Conservation (phyloP, 2,113 vertebrate genomes). For the Butorides virescens region DNA sequence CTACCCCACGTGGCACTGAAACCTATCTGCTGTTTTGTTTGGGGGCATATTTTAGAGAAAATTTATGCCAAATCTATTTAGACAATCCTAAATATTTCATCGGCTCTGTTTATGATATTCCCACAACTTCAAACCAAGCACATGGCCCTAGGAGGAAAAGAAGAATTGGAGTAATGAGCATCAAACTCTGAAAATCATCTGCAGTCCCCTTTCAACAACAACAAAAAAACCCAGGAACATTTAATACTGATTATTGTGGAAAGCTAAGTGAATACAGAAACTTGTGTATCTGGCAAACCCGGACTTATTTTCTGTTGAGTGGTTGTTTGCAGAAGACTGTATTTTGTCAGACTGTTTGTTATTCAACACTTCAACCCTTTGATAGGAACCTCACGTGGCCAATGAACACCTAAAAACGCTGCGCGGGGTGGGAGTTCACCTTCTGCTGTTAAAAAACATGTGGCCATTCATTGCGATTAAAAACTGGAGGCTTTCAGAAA, state of each 20-base stretch:
- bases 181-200: not conserved
- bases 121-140: constrained; percentile 17
- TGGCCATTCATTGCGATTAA: not conserved
- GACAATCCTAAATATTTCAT: constrained; percentile 52
- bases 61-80: constrained; percentile 26
- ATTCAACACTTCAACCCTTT: not conserved
- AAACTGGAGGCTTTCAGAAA: not conserved
- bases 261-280: not conserved
- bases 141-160: not conserved
- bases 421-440: rapidly evolving
- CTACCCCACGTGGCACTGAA: not conserved
- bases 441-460: not conserved
- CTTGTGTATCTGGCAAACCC: not conserved
- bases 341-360: not conserved
- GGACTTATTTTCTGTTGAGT: not conserved
- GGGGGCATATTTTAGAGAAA: not conserved
- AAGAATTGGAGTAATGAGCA: not conserved
- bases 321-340: not conserved
- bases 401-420: not conserved
- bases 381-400: not conserved
- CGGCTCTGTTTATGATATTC: constrained; percentile 8
- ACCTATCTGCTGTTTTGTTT: constrained; percentile 30
- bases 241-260: not conserved
- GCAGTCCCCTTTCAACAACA: not conserved
- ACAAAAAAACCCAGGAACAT: not conserved